A percentile compares a stretch with the other conserved stretches of the same genome.
These are phyloP conservation scores for Tachycineta bicolor DNA, from an alignment of 2,113 vertebrate genomes.

Conservation along the genomic window DNA sequence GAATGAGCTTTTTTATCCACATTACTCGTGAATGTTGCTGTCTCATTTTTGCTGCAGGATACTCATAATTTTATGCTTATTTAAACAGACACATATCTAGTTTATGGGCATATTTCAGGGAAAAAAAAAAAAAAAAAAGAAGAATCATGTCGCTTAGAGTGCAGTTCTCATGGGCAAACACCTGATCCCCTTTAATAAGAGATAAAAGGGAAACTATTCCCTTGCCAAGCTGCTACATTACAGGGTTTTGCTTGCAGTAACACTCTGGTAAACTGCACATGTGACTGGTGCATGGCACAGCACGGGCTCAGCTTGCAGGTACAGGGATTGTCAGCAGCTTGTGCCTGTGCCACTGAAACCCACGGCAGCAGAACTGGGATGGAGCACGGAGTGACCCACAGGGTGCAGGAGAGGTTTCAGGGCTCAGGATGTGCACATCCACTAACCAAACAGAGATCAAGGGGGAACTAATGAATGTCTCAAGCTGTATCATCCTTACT, in stretches of 20 bases:
- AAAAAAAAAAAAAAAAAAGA: conserved; percentile 1
- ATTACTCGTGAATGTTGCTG: conserved; percentile 56
- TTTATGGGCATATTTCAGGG: conserved; percentile 75
- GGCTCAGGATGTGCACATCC: neutral
- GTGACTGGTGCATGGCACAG: neutral
- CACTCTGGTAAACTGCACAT: neutral
- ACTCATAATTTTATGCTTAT: conserved; percentile 79
- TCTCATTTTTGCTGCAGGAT: conserved; percentile 77
- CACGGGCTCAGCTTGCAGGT: neutral
- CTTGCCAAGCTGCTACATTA: neutral
- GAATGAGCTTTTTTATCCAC: conserved; percentile 5
- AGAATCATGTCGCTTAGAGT: conserved; percentile 65
- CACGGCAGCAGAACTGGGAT: neutral
- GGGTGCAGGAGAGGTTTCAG: neutral
- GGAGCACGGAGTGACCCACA: neutral
- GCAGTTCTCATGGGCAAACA: conserved; percentile 79
- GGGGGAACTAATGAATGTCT: neutral
- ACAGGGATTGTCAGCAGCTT: neutral
- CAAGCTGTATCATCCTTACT: neutral
- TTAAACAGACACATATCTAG: conserved; percentile 80
- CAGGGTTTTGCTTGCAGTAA: neutral
- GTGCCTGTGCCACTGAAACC: neutral
- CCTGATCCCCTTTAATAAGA: conserved; percentile 82
- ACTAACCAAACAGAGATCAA: neutral
- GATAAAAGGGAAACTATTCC: conserved; percentile 61